Conservation (phyloP, 2,888 invertebrate genomes). For the Suillia variegata region DNA sequence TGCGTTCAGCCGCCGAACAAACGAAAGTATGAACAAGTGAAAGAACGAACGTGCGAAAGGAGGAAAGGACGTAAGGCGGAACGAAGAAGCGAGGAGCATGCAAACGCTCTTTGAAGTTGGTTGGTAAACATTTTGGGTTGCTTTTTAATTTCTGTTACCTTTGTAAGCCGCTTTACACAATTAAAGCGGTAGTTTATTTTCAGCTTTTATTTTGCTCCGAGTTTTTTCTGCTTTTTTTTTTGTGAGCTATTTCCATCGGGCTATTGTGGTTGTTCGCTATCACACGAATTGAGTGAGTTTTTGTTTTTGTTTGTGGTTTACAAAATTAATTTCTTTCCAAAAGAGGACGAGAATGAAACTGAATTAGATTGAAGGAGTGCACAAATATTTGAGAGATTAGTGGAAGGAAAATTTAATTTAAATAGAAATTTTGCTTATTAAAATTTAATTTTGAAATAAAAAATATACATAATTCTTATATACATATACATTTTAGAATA, state of each 20-base stretch:
- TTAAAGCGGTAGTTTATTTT: background rate
- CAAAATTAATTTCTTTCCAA: background rate
- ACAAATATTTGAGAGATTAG: no score
- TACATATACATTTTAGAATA: no score
- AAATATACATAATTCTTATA: no score
- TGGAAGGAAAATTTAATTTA: no score
- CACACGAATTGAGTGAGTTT: background rate
- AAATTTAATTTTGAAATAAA: no score
- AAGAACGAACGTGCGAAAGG: no score
- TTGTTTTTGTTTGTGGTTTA: background rate
- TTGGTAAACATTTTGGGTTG: background rate
- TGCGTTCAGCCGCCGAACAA: no score
- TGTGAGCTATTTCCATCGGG: background rate
- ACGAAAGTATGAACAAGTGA: no score
- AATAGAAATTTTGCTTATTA: no score
- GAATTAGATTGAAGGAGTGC: background rate
- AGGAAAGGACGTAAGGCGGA: no score
- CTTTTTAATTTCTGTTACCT: background rate
- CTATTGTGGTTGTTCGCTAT: background rate
- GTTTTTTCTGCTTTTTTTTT: no score
- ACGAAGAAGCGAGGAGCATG: no score
- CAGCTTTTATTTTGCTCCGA: background rate
- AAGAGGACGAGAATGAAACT: background rate
- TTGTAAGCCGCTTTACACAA: slow-evolving; percentile 1
- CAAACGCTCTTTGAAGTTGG: background rate